Percentiles rank a stretch among this genome's conserved stretches.
These are phyloP conservation scores for Pelusios castaneus DNA, from an alignment of 2,113 vertebrate species.

Conservation along the genomic window DNA sequence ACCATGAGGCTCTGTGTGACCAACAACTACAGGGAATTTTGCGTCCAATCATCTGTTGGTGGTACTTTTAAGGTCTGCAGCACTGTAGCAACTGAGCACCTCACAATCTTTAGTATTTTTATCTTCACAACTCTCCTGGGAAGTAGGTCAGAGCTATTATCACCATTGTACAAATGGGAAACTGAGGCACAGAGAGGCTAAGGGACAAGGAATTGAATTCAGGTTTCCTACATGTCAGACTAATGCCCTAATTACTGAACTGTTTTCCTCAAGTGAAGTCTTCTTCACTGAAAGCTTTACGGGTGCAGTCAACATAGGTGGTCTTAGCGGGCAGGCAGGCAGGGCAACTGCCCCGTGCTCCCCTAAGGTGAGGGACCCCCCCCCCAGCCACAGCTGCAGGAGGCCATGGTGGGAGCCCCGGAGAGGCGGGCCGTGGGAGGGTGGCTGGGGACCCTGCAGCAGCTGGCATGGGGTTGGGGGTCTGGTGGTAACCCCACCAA, in stretches of 20 bases:
- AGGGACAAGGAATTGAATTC: not conserved
- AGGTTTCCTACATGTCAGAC: not conserved
- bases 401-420: too few species aligned
- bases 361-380: too few species aligned
- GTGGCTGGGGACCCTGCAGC: too few species aligned
- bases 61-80: not conserved
- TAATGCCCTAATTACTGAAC: not conserved
- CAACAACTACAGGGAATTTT: not conserved
- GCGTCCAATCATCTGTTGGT: not conserved
- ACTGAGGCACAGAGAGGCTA: not conserved
- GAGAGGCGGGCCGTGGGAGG: too few species aligned
- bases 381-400: too few species aligned
- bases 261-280: not conserved
- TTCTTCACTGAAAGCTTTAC: not conserved
- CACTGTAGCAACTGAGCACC: not conserved
- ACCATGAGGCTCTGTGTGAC: not conserved
- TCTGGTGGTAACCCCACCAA: too few species aligned
- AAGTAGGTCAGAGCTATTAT: accelerated
- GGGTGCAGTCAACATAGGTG: not conserved
- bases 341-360: too few species aligned
- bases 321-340: too few species aligned
- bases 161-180: accelerated
- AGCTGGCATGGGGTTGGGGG: too few species aligned
- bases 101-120: not conserved
- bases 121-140: not conserved